Base-by-base conservation (phyloP, 1,140 invertebrate species). In the Zaprionus africanus region DNA sequence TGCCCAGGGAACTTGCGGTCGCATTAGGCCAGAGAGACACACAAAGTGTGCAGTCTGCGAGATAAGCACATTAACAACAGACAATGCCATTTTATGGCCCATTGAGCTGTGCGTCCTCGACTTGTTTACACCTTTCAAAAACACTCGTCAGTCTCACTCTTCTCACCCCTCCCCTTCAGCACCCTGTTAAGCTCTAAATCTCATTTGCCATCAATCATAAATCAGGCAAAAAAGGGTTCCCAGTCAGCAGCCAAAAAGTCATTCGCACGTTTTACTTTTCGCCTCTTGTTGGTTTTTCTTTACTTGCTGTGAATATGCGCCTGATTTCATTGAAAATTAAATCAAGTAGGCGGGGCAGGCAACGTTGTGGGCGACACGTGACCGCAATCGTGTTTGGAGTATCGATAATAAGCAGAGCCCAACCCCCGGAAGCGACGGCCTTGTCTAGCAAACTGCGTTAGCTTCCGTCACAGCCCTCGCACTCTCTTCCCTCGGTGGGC, bases 301-400 rank as follows among this genome's bases (percentile, higher is more conserved):
- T 34, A 56, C 59, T 26, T 0, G 0, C 19, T 19, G 67, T 76
- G 81, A 90, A 90, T 90, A 74, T 79, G 71, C 66, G 77, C 73
- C 80, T 90, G 79, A 90, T 88, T 83, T 87, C 83, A 83, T 87
- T 87, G 83, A 88, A 87, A 82, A 83, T 90, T 90, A 90, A 88
- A 86, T 79, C 79, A 65, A 81, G 75, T 46, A 79, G 86, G 84
- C 72, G 71, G 81, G 64, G 56, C 76, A 51, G 70, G 65, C 9
- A 41, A 41, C 15, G 5, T 41, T 46, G 65, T 51, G 43, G 43
- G 43, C 41, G 77, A 51, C 91, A 92, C 91, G 91, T 92, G 91
- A 92, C 91, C 91, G 78, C 91, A 92, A 92, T 92, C 92, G 82
- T 92, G 80, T 76, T 90, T 86, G 84, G 82, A 92, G 91, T 92